phyloP scores from a whole-genome alignment of 2,113 vertebrate genomes.

The Nyctereutes procyonoides region DNA sequence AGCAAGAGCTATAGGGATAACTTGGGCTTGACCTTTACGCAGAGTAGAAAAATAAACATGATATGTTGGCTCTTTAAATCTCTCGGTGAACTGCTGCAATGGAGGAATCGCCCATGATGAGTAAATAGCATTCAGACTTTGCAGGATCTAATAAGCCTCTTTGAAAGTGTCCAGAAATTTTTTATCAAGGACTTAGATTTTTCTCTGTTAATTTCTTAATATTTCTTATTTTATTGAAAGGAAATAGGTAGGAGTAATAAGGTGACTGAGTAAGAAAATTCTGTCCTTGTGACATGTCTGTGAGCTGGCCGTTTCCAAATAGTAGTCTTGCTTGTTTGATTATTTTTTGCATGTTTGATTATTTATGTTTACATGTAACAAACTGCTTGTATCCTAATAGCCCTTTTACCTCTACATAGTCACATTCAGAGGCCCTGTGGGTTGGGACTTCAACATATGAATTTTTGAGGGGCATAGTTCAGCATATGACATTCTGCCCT shows the following conservation, averaged over 20 bases:
- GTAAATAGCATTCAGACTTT: not conserved
- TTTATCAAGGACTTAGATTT: not conserved
- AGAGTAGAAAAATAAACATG: not conserved
- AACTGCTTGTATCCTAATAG: not conserved
- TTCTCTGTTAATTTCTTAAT: not conserved
- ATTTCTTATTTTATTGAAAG: slow-evolving; percentile 24
- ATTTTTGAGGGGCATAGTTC: not conserved
- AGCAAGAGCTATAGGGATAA: slow-evolving; percentile 15
- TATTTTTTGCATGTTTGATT: not conserved
- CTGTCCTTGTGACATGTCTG: not conserved
- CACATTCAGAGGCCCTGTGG: not conserved
- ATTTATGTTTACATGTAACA: not conserved
- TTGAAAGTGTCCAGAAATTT: not conserved
- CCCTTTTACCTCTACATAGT: not conserved
- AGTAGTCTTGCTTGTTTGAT: not conserved
- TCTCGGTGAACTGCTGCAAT: not conserved
- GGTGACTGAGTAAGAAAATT: not conserved
- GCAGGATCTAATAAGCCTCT: not conserved
- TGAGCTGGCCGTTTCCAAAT: not conserved
- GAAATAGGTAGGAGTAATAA: not conserved
- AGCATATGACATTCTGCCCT: not conserved
- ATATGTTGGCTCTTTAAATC: not conserved
- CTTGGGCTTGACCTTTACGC: slow-evolving; percentile 31
- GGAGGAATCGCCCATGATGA: not conserved
- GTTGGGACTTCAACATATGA: not conserved